phyloP scores from a whole-genome alignment of 1,140 invertebrate species.

The Drosophila sturtevanti region DNA sequence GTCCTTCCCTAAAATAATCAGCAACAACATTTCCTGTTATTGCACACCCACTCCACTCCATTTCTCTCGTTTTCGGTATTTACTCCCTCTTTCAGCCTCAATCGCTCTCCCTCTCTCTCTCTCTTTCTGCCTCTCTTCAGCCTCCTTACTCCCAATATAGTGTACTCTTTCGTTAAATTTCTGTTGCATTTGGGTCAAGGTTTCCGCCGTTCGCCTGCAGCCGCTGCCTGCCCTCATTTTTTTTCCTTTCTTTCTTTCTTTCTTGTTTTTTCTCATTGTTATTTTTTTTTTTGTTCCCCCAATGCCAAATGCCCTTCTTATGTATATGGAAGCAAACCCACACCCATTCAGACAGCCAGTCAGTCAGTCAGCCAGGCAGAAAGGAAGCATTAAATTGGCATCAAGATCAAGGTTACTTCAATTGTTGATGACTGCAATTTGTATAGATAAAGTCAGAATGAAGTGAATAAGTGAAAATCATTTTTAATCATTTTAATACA shows the following conservation, averaged over 20 bases:
- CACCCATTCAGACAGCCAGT: slow-evolving; percentile 6
- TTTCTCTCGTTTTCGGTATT: not conserved
- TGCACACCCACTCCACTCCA: not conserved
- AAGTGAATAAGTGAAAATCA: slow-evolving; percentile 2
- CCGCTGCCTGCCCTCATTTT: slow-evolving; percentile 7
- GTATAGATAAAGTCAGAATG: slow-evolving; percentile 6
- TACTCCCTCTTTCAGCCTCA: not conserved
- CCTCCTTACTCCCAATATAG: not conserved
- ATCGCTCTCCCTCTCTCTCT: not conserved
- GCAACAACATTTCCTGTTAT: slow-evolving; percentile 28
- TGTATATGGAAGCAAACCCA: not conserved
- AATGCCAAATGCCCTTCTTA: slow-evolving; percentile 40
- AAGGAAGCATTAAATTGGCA: slow-evolving; percentile 57
- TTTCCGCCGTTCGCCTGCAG: slow-evolving; percentile 34
- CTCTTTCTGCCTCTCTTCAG: not conserved
- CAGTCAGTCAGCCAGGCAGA: not conserved
- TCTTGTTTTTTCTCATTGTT: not conserved
- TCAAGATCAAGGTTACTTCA: slow-evolving; percentile 65
- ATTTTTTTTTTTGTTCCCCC: not conserved
- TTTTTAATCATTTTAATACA: slow-evolving; percentile 1
- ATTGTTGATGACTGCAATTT: not conserved
- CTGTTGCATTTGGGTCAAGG: slow-evolving; percentile 69
- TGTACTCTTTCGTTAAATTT: slow-evolving; percentile 3
- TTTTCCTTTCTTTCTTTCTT: not conserved
- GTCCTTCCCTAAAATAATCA: slow-evolving; percentile 33